Evolutionary conservation across 1,140 invertebrate species (phyloP), one percentile per base, ranked within the genome.

Genomic region (Pectinophora gossypiella): DNA sequence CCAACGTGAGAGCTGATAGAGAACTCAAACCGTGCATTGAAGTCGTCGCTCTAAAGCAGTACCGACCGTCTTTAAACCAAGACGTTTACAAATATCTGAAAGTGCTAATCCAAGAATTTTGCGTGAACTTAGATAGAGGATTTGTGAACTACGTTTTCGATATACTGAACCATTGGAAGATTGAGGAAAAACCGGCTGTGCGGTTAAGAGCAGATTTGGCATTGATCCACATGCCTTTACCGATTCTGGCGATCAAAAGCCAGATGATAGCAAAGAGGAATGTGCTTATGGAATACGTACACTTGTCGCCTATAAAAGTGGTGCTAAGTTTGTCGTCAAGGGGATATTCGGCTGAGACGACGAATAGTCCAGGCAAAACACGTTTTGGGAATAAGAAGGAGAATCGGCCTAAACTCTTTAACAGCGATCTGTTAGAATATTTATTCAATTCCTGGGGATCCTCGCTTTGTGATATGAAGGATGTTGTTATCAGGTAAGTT

Each of bases 91-190:
- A 93, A 87, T 92, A 94, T 68, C 84, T 95, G 19, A 94, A 93
- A 73, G 48, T 95, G 0, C 73, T 93, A 15, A 65, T 95, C 0
- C 91, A 93, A 70, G 93, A 95, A 67, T 93, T 94, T 59, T 91
- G 90, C 64, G 72, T 96, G 4, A 93, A 94, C 74, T 74, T 96
- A 38, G 94, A 95, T 72, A 92, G 93, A 75, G 90, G 92, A 48
- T 94, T 94, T 73, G 80, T 94, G 9, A 83, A 91, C 59, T 89
- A 91, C 50, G 63, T 92, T 1, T 90, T 90, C 61, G 91, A 93
- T 71, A 87, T 93, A 12, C 79, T 91, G 49, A 87, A 89, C 51
- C 81, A 89, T 56, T 89, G 91, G 76, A 82, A 89, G 38, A 62
- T 88, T 35, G 85, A 90, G 60, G 88, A 89, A 44, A 89, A 89